A percentile compares a stretch with the other conserved stretches of the same genome.
These are phyloP conservation scores for Geotrypetes seraphini DNA, from an alignment of 2,797 vertebrate species.

Conservation along the genomic window DNA sequence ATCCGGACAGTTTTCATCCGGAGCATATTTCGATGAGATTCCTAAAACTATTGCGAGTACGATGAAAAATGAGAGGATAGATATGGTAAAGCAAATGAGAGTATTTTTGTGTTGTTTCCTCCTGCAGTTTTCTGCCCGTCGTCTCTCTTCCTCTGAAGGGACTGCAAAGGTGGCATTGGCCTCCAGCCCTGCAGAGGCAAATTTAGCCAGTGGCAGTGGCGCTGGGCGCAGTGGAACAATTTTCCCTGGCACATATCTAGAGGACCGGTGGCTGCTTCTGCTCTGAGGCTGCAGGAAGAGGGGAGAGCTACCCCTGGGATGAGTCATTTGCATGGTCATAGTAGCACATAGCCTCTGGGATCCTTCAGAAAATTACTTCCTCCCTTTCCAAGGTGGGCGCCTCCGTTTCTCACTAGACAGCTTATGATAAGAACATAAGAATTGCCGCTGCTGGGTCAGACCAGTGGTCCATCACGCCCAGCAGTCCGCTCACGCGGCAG, in stretches of 20 bases:
- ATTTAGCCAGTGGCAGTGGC: slow-evolving; percentile 67
- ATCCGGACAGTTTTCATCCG: slow-evolving; percentile 64
- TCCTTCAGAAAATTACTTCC: too few relatives aligned
- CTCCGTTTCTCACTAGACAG: too few relatives aligned
- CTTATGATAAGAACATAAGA: too few relatives aligned
- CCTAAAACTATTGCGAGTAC: slow-evolving; percentile 75
- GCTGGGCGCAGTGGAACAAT: slow-evolving; percentile 81
- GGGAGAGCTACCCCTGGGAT: slow-evolving; percentile 66
- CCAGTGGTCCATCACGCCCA: too few relatives aligned
- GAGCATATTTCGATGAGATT: slow-evolving; percentile 65
- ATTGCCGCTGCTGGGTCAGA: too few relatives aligned
- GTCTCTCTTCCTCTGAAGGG: slow-evolving; percentile 53
- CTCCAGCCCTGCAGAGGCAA: slow-evolving; percentile 53
- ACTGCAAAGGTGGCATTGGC: slow-evolving; percentile 51
- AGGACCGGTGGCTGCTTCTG: slow-evolving; percentile 61
- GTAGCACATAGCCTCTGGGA: too few relatives aligned
- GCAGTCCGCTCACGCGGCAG: too few relatives aligned
- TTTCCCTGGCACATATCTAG: slow-evolving; percentile 75
- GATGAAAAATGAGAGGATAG: slow-evolving; percentile 70
- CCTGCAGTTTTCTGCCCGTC: slow-evolving; percentile 47
- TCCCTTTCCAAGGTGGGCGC: too few relatives aligned
- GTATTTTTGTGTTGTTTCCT: slow-evolving; percentile 73
- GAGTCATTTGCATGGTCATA: slow-evolving; percentile 84
- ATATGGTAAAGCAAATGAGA: slow-evolving; percentile 75
- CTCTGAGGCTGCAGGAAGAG: slow-evolving; percentile 77